These are phyloP conservation scores for Gymnoscelis rufifasciata DNA, from an alignment of 2,888 invertebrate species.

Conservation along the genomic window DNA sequence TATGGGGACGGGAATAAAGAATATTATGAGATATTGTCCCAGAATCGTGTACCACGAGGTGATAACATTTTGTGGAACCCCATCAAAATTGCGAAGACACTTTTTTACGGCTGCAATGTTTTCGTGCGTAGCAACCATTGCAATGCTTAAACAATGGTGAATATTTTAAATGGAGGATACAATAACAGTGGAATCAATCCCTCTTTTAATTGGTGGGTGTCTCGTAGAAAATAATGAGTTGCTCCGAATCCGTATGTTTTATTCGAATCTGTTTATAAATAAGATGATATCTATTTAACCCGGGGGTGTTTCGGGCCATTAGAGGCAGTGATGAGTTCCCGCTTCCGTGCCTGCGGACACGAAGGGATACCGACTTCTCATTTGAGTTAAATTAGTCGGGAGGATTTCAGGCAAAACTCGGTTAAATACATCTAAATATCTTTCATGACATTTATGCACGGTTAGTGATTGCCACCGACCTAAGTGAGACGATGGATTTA, in stretches of 20 bases:
- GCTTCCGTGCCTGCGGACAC: slow-evolving; percentile 64
- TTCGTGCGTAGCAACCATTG: slow-evolving; percentile 6
- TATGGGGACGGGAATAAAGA: slow-evolving; percentile 76
- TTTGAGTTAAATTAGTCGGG: slow-evolving; percentile 64
- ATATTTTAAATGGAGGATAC: slow-evolving; percentile 1
- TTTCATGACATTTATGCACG: too few species aligned
- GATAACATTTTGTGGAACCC: slow-evolving; percentile 62
- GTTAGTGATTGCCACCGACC: too few species aligned
- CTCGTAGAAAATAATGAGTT: slow-evolving; percentile 35
- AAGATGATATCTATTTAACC: slow-evolving; percentile 57
- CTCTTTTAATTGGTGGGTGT: slow-evolving; percentile 30
- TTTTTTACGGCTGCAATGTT: slow-evolving; percentile 48
- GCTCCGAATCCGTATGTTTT: slow-evolving; percentile 36
- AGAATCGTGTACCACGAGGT: slow-evolving; percentile 68
- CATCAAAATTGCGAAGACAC: slow-evolving; percentile 60
- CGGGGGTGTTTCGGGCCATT: slow-evolving; percentile 61
- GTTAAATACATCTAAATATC: slow-evolving; percentile 15
- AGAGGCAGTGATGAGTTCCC: slow-evolving; percentile 63
- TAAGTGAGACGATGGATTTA: too few species aligned
- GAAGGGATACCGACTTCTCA: slow-evolving; percentile 58
- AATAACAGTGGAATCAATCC: slow-evolving; percentile 23
- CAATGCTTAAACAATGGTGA: not conserved
- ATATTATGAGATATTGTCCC: slow-evolving; percentile 76
- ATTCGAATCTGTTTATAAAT: slow-evolving; percentile 49
- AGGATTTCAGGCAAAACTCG: slow-evolving; percentile 42